A percentile compares a stretch with the other conserved stretches of the same genome.
Conservation (phyloP, 2,113 vertebrate genomes). For the Dissostichus mawsoni region DNA sequence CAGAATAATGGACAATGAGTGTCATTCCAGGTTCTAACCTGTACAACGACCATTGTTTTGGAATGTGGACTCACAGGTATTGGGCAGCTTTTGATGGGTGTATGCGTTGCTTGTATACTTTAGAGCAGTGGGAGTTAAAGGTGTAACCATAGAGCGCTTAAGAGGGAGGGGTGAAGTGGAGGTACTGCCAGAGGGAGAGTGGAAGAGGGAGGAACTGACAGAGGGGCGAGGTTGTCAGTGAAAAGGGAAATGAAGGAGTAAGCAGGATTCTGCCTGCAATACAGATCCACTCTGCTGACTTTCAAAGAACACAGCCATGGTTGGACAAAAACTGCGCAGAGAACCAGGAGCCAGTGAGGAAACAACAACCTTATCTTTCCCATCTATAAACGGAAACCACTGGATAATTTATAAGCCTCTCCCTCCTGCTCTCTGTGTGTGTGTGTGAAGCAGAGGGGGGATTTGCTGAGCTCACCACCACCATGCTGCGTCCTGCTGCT, state of each 20-base stretch:
- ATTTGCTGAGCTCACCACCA: conserved; percentile 74
- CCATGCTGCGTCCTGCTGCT: conserved; percentile 70
- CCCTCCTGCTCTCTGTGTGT: conserved; percentile 46
- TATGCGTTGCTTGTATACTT: conserved; percentile 61
- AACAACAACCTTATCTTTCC: conserved; percentile 61
- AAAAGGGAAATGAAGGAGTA: conserved; percentile 73
- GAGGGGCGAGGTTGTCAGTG: conserved; percentile 66
- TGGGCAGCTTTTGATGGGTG: conserved; percentile 50
- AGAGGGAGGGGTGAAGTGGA: conserved; percentile 67
- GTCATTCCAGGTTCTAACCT: conserved; percentile 20
- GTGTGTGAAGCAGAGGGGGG: conserved; percentile 28
- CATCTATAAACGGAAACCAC: conserved; percentile 67
- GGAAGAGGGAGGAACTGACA: conserved; percentile 71
- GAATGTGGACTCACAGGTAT: conserved; percentile 80
- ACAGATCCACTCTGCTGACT: conserved; percentile 49
- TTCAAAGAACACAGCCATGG: conserved; percentile 59
- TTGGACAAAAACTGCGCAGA: conserved; percentile 45
- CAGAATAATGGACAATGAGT: conserved; percentile 20
- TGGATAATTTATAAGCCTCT: conserved; percentile 79
- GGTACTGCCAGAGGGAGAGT: conserved; percentile 66
- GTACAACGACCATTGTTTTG: conserved; percentile 34
- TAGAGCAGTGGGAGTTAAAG: conserved; percentile 54
- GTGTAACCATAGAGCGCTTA: conserved; percentile 65
- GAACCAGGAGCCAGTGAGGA: conserved; percentile 51
- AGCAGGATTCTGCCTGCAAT: conserved; percentile 76